Conservation (phyloP, 2,113 vertebrate species). For the Eira barbara region DNA sequence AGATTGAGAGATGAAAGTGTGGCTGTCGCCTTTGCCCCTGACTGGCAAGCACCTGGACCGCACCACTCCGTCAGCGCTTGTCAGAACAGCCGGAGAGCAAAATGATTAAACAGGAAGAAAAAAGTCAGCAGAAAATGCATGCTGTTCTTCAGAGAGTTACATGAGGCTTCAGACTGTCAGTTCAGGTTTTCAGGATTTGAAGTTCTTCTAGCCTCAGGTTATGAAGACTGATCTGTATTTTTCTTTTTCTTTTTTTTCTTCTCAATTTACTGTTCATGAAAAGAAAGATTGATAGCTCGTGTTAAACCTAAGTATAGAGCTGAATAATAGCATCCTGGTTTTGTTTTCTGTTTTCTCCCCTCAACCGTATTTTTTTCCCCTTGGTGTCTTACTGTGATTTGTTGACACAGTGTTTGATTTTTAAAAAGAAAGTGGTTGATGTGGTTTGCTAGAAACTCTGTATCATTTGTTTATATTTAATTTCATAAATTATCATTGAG, state of each 20-base stretch:
- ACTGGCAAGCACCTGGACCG: background rate
- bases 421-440: background rate
- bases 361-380: background rate
- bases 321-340: constrained; percentile 37
- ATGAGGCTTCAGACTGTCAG: background rate
- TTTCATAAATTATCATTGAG: background rate
- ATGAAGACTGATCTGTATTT: constrained; percentile 69
- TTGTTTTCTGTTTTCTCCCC: background rate
- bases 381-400: constrained; percentile 25
- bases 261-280: constrained; percentile 55
- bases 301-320: constrained; percentile 27
- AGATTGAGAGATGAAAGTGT: constrained; percentile 42
- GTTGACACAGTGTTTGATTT: background rate
- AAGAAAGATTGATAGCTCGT: constrained; percentile 54
- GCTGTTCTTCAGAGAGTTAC: background rate
- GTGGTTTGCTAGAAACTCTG: background rate
- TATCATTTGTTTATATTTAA: constrained; percentile 37
- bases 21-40: constrained; percentile 38
- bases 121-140: constrained; percentile 10
- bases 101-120: constrained; percentile 27
- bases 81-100: background rate
- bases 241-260: constrained; percentile 30
- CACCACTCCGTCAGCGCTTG: background rate
- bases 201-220: constrained; percentile 36
- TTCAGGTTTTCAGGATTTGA: background rate